A percentile compares a stretch with the other conserved stretches of the same genome.
Evolutionary conservation across 2,888 invertebrate species (phyloP).

Genomic region (Volucella inflata): DNA sequence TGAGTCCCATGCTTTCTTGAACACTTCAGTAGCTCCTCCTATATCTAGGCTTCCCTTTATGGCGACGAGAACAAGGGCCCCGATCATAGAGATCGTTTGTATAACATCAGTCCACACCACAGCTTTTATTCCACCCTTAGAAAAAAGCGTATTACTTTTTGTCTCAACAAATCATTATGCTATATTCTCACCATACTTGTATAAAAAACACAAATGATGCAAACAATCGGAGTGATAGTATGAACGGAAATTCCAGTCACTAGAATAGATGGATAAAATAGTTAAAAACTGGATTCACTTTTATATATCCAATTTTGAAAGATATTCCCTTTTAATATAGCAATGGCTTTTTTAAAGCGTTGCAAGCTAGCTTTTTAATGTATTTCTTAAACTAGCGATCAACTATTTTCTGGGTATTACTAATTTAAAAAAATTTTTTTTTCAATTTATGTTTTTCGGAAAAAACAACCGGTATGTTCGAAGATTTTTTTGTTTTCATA

Average conservation of each 20-base stretch:
- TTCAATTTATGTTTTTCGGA: no score
- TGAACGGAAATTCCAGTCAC: slow-evolving; percentile 94
- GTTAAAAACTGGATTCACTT: neutral
- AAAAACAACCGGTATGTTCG: no score
- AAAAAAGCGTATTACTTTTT: slow-evolving; percentile 4
- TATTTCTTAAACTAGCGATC: neutral
- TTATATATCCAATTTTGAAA: neutral
- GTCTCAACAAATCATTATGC: neutral
- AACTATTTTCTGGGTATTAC: no score
- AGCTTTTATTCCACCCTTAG: slow-evolving; percentile 90
- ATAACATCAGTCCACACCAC: slow-evolving; percentile 92
- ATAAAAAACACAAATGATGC: slow-evolving; percentile 93
- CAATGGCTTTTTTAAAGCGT: neutral
- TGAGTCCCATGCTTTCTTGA: slow-evolving; percentile 88
- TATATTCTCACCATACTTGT: slow-evolving; percentile 89
- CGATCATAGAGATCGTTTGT: slow-evolving; percentile 91
- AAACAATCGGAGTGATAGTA: slow-evolving; percentile 92
- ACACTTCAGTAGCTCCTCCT: slow-evolving; percentile 88
- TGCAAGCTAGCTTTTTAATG: neutral
- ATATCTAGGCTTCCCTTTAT: slow-evolving; percentile 90
- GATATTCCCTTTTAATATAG: neutral
- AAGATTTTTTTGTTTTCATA: no score
- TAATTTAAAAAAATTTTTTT: no score
- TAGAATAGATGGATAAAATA: slow-evolving; percentile 80
- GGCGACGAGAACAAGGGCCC: slow-evolving; percentile 89